Base-by-base conservation (phyloP, 1,140 invertebrate genomes). In the Ceratitis capitata region DNA sequence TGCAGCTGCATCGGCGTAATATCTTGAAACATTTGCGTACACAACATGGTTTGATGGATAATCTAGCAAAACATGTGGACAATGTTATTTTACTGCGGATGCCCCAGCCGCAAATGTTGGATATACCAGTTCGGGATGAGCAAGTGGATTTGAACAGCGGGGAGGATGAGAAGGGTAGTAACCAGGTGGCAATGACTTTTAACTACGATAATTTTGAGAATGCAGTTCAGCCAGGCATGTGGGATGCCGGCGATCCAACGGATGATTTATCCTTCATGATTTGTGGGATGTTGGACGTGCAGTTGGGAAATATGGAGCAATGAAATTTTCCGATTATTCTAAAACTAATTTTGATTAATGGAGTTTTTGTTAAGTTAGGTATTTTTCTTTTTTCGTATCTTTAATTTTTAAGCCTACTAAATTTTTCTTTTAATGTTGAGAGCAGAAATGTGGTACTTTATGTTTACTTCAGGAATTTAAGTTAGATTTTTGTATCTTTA, bases 241-340 rank as follows among this genome's bases (percentile, higher is more conserved):
- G 47, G 32, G 49, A 84, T n/a, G 82, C 84, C 10, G 61, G 47
- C 32, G 83, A 84, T 53, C 56, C 85, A 1, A 47, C 53, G 19
- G 84, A 86, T 58, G 84, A 87, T 64, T 64, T 86, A 19, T 85
- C 82, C 5, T 84, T 84, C 56, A 87, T 87, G 85, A 87, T 86
- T 42, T 86, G 85, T 47, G 78, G 85, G 19, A 85, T 85, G 82
- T 26, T 85, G 7, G 84, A 87, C 83, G 83, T 87, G 47, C 53
- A 84, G 32, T 85, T 84, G 74, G 84, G 51, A 26, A 35, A 45
- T 32, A 47, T 74, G 14, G 29, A 26, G n/a, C n/a, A n/a, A n/a
- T n/a, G n/a, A n/a, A n/a, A n/a, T n/a, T n/a, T n/a, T n/a, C n/a
- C n/a, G n/a, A n/a, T n/a, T n/a, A n/a, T n/a, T n/a, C n/a, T n/a